Evolutionary conservation across 2,797 vertebrate species (phyloP).

Genomic region (Falco berigora): DNA sequence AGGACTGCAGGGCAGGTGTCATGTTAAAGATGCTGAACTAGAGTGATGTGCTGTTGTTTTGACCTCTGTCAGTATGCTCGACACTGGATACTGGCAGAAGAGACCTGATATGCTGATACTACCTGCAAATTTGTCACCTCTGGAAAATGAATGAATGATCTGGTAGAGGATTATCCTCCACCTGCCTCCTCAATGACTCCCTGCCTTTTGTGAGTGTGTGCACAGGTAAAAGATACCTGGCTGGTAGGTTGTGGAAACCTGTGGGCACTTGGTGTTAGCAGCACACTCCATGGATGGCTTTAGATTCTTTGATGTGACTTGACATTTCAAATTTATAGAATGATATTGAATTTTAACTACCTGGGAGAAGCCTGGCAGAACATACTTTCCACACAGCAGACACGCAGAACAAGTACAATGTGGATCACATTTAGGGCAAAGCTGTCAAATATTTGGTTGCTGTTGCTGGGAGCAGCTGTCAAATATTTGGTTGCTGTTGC

Average conservation of each 20-base stretch:
- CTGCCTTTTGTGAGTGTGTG: not conserved
- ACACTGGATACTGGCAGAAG: not conserved
- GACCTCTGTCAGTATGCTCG: not conserved
- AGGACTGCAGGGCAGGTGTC: not conserved
- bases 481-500: not conserved
- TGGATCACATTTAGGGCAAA: not conserved
- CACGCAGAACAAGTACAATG: not conserved
- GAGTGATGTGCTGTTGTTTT: not conserved
- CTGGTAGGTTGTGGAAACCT: not conserved
- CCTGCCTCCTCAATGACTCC: not conserved
- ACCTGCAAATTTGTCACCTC: not conserved
- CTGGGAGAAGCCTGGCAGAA: not conserved
- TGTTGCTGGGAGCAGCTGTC: not conserved
- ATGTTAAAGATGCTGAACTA: not conserved
- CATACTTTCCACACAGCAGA: not conserved
- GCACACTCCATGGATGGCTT: not conserved
- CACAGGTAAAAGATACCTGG: not conserved
- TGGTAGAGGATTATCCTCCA: not conserved
- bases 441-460: not conserved
- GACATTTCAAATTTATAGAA: not conserved
- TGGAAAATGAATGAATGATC: not conserved
- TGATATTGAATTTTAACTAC: not conserved
- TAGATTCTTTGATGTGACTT: not conserved
- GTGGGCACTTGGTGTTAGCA: not conserved
- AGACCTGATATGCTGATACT: not conserved